A percentile compares a stretch with the other conserved stretches of the same genome.
Conservation (phyloP, 2,888 invertebrate genomes). For the Coelogynopora nodosa region DNA sequence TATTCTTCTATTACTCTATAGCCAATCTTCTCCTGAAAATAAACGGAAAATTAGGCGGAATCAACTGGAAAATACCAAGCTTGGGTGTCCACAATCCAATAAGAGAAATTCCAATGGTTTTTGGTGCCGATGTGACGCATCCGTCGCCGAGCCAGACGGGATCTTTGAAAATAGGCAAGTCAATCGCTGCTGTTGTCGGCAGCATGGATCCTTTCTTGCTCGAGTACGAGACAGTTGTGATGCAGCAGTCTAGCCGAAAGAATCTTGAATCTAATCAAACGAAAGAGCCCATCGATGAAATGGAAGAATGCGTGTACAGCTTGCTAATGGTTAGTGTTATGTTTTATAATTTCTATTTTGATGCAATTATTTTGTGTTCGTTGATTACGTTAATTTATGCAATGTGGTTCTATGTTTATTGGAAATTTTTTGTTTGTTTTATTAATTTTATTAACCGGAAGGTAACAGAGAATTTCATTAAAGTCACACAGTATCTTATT, state of each 20-base stretch:
- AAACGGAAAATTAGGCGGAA: constrained; percentile 45
- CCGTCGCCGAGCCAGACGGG: constrained; percentile 35
- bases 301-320: constrained; percentile 1
- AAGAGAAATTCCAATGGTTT: constrained; percentile 42
- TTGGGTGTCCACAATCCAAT: neutral
- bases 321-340: neutral
- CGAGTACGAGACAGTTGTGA: neutral
- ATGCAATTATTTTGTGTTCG: no score
- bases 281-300: neutral
- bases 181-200: constrained; percentile 48
- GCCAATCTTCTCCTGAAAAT: no score
- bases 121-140: constrained; percentile 49
- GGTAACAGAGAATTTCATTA: no score
- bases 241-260: neutral
- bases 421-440: no score
- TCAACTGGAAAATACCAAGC: constrained; percentile 37
- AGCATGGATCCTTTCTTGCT: constrained; percentile 37
- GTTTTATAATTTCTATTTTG: no score
- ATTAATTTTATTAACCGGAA: no score
- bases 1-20: no score
- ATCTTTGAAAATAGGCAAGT: constrained; percentile 2
- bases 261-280: neutral
- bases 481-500: no score
- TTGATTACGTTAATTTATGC: no score
- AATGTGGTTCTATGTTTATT: no score